These are phyloP conservation scores for Coilia nasus DNA, from an alignment of 2,797 vertebrate genomes.

Conservation along the genomic window DNA sequence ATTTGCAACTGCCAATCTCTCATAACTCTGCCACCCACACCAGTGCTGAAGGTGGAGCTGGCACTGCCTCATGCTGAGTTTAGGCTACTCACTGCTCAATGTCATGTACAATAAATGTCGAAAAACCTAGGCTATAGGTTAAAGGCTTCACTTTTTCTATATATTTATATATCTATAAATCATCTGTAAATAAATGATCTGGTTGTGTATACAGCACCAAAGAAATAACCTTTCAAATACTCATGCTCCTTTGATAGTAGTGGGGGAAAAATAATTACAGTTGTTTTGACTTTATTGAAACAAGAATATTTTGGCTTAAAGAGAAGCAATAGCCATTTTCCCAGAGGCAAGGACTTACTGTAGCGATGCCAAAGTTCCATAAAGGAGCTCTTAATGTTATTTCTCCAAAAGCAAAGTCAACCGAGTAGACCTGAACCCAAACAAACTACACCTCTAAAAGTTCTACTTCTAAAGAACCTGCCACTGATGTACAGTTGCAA, in stretches of 20 bases:
- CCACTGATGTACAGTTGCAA: neutral
- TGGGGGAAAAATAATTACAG: neutral
- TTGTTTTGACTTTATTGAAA: neutral
- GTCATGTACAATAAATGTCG: neutral
- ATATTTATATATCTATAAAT: too few species aligned
- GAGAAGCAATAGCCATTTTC: neutral
- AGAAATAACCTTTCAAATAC: neutral
- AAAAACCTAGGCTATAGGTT: neutral
- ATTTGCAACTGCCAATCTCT: neutral
- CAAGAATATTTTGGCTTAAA: neutral
- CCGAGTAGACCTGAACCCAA: neutral
- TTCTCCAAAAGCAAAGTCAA: neutral
- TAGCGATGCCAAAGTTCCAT: neutral
- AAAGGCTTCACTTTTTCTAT: neutral
- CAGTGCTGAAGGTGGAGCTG: neutral
- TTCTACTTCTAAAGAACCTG: neutral
- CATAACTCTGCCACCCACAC: neutral
- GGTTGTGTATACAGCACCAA: neutral
- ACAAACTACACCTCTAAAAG: neutral
- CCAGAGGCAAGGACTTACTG: neutral
- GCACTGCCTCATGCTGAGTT: neutral
- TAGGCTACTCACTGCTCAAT: neutral
- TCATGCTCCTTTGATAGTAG: neutral
- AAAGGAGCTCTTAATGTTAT: neutral
- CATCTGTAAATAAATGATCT: neutral